phyloP scores from a whole-genome alignment of 92 coral and sea anemone genomes.

The Phenganax subtilis region DNA sequence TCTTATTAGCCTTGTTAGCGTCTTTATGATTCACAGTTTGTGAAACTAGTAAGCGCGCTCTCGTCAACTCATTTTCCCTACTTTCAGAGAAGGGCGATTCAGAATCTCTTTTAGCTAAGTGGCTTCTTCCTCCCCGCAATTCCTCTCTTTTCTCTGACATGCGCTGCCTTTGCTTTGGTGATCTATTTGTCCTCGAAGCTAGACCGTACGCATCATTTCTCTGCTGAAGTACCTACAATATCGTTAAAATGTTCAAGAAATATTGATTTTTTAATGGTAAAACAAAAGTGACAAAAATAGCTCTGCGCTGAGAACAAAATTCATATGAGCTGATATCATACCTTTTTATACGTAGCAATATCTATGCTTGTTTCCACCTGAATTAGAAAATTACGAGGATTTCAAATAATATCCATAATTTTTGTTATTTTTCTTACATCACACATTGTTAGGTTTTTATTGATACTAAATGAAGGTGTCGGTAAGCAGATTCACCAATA shows the following conservation, averaged over 20 bases:
- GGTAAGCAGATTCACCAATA: too few species aligned
- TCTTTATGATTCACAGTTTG: conserved; percentile 17
- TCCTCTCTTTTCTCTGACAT: background rate
- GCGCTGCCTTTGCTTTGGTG: background rate
- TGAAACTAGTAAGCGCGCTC: background rate
- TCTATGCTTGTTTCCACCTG: background rate
- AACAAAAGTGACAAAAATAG: background rate
- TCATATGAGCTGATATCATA: background rate
- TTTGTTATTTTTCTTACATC: too few species aligned
- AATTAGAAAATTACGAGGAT: background rate
- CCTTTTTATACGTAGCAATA: conserved; percentile 19
- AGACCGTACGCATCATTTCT: conserved; percentile 87
- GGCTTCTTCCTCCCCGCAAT: background rate
- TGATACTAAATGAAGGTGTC: too few species aligned
- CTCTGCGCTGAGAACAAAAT: background rate
- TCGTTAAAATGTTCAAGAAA: background rate
- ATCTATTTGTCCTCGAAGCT: conserved; percentile 23
- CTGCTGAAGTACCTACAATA: conserved; percentile 60
- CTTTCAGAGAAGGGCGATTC: background rate
- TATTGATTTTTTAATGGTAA: background rate
- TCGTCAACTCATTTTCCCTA: background rate
- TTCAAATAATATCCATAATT: background rate
- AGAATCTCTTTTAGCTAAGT: background rate
- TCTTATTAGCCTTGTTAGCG: background rate
- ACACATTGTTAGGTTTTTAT: too few species aligned